These are phyloP conservation scores for Esox lucius DNA, from an alignment of 2,797 vertebrate genomes.

Conservation along the genomic window DNA sequence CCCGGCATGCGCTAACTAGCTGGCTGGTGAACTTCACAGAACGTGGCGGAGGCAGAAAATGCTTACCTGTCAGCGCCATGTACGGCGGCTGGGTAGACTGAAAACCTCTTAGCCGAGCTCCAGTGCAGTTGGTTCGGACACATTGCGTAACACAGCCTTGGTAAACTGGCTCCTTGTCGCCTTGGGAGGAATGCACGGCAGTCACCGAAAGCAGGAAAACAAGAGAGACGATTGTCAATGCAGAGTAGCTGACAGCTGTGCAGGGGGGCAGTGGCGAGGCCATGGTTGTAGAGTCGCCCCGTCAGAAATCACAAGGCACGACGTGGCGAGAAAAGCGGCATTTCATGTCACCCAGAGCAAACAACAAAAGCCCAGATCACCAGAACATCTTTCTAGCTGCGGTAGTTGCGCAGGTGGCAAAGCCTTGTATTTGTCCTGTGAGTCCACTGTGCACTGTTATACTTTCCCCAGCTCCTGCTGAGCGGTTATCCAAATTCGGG, in stretches of 20 bases:
- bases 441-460: not conserved
- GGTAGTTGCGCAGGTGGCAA: slow-evolving; percentile 6
- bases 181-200: slow-evolving; percentile 77
- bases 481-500: not conserved
- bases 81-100: slow-evolving; percentile 89
- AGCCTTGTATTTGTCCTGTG: not conserved
- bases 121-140: slow-evolving; percentile 90
- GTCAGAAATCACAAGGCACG: slow-evolving; percentile 60
- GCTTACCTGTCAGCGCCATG: slow-evolving; percentile 91
- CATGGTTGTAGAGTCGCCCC: slow-evolving; percentile 61
- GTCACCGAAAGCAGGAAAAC: slow-evolving; percentile 55
- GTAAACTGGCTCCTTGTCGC: slow-evolving; percentile 94
- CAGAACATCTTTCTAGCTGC: slow-evolving; percentile 27
- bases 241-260: slow-evolving; percentile 67
- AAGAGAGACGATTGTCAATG: slow-evolving; percentile 54
- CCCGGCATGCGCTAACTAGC: slow-evolving; percentile 20
- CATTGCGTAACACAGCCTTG: slow-evolving; percentile 88
- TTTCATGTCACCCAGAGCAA: slow-evolving; percentile 32
- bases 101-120: slow-evolving; percentile 82
- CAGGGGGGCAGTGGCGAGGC: slow-evolving; percentile 65
- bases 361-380: slow-evolving; percentile 31
- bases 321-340: slow-evolving; percentile 36
- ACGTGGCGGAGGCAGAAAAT: not conserved
- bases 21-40: slow-evolving; percentile 8
- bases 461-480: not conserved